Conservation (phyloP, 2,888 invertebrate genomes). For the Itoplectis maculator region DNA sequence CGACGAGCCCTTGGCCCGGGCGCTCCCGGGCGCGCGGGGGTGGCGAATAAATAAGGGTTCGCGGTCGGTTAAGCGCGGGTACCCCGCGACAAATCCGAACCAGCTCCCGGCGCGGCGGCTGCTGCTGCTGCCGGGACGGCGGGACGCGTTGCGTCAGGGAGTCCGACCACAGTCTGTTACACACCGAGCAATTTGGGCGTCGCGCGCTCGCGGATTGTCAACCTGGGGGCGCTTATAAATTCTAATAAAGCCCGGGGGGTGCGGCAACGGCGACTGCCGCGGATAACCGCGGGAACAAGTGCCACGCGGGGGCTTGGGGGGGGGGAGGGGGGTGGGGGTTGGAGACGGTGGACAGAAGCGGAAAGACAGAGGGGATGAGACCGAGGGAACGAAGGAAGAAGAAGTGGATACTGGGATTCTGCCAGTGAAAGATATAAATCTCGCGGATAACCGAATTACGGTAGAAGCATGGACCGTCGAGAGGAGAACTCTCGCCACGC, state of each 20-base stretch:
- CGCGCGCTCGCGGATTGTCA: constrained; percentile 80
- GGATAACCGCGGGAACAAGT: constrained; percentile 50
- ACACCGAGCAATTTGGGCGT: constrained; percentile 59
- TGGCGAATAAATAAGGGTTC: constrained; percentile 62
- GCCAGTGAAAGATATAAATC: constrained; percentile 81
- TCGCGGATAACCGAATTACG: constrained; percentile 83
- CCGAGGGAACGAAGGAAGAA: constrained; percentile 34
- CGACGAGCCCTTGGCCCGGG: constrained; percentile 33
- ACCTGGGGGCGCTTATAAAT: constrained; percentile 82
- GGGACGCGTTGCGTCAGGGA: not conserved
- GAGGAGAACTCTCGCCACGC: constrained; percentile 78
- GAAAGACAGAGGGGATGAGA: constrained; percentile 1
- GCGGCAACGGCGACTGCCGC: constrained; percentile 65
- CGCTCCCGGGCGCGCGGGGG: too few relatives aligned
- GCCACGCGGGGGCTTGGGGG: constrained; percentile 9
- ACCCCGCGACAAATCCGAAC: constrained; percentile 50
- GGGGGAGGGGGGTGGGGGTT: not conserved
- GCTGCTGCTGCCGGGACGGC: constrained; percentile 13
- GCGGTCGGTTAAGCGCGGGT: constrained; percentile 59
- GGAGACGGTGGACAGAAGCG: not conserved
- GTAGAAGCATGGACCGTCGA: constrained; percentile 81
- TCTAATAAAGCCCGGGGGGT: constrained; percentile 80
- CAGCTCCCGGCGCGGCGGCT: too few relatives aligned
- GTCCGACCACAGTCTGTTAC: constrained; percentile 20
- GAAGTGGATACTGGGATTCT: constrained; percentile 49